phyloP scores from a whole-genome alignment of 2,113 vertebrate genomes.

The Ophiodon elongatus region DNA sequence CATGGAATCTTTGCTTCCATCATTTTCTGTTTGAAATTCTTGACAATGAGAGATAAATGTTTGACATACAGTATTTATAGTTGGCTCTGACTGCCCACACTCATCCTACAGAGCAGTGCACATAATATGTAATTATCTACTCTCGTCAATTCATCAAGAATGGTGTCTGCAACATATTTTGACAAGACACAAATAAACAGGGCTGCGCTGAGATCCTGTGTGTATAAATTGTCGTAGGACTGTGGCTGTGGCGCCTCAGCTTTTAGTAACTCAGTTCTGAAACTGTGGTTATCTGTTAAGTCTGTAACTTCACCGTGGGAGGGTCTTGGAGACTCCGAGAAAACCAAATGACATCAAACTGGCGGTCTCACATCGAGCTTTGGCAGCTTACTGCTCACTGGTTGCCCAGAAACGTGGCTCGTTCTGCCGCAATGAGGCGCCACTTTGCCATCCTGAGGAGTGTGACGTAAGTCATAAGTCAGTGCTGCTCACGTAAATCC shows the following conservation, averaged over 20 bases:
- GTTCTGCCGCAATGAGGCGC: background rate
- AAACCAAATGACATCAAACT: constrained; percentile 19
- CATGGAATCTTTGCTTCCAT: background rate
- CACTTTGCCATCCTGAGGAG: background rate
- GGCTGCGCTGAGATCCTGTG: background rate
- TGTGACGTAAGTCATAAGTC: background rate
- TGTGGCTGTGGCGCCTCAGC: no score
- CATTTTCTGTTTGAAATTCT: background rate
- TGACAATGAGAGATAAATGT: constrained; percentile 4
- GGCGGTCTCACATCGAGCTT: background rate
- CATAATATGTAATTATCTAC: constrained; percentile 5
- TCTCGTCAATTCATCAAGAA: background rate
- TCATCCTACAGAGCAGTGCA: background rate
- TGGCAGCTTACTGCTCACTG: constrained; percentile 23
- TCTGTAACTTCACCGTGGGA: background rate
- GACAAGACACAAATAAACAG: background rate
- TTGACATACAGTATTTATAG: constrained; percentile 1
- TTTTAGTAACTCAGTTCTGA: background rate
- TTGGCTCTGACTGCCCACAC: constrained; percentile 13
- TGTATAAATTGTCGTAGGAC: background rate
- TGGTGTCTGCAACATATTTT: background rate
- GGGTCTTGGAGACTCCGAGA: background rate
- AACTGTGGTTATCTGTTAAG: background rate
- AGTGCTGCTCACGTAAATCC: constrained; percentile 1
- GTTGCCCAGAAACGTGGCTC: constrained; percentile 2